Percentiles rank a stretch among this genome's conserved stretches.
Conservation (phyloP, 2,797 vertebrate species). For the Megalops cyprinoides region DNA sequence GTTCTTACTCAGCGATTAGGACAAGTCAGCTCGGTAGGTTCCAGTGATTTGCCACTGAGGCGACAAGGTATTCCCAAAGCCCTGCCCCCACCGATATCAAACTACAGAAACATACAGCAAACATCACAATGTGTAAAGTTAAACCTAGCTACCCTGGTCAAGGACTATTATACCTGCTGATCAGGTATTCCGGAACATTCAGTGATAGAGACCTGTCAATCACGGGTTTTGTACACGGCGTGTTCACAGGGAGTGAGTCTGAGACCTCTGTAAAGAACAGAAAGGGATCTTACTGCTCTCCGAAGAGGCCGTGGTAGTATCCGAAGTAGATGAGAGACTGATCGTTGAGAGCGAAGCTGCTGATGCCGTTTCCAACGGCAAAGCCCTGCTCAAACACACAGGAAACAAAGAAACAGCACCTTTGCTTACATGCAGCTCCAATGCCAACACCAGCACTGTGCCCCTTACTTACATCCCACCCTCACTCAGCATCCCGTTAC, state of each 20-base stretch:
- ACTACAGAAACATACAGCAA: not conserved
- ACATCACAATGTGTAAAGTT: not conserved
- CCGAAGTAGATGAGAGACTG: slow-evolving; percentile 74
- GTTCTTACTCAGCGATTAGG: too few relatives aligned
- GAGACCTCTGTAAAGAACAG: too few relatives aligned
- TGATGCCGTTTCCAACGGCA: slow-evolving; percentile 76
- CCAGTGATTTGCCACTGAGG: not conserved
- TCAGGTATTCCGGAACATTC: too few relatives aligned
- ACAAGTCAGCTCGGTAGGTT: too few relatives aligned
- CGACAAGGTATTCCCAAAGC: not conserved
- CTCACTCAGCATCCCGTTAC: slow-evolving; percentile 46
- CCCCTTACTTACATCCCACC: too few relatives aligned
- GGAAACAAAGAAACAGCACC: not conserved
- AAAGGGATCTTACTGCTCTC: slow-evolving; percentile 69
- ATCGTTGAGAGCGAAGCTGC: slow-evolving; percentile 72
- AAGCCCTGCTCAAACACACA: slow-evolving; percentile 65
- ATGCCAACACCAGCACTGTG: too few relatives aligned
- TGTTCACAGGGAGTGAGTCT: too few relatives aligned
- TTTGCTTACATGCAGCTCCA: too few relatives aligned
- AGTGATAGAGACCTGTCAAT: too few relatives aligned
- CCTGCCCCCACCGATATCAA: not conserved
- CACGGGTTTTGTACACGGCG: too few relatives aligned
- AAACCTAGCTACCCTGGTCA: not conserved
- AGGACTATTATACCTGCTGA: not conserved
- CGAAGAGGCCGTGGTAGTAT: slow-evolving; percentile 79